Base-by-base conservation (phyloP, 2,797 vertebrate species). In the Basileuterus tristriatus region DNA sequence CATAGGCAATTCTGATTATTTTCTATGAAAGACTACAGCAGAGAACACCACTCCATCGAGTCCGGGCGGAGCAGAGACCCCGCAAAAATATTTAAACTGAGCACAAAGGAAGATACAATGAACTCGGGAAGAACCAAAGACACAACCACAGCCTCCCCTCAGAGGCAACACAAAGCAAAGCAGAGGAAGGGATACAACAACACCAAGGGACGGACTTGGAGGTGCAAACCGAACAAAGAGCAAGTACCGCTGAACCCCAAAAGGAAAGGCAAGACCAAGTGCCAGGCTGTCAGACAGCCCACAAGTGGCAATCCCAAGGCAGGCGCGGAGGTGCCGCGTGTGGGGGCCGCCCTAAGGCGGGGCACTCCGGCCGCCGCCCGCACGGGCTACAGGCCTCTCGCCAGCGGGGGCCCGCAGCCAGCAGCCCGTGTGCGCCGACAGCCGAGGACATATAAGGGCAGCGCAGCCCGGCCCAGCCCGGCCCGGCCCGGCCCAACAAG, bases 181-280 rank as follows among this genome's bases (percentile, higher is more conserved):
- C 62, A 47, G 60, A 80, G 58, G 58, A 60, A 84, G 43, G 58
- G 49, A 72, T n/a, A 82, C 23, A 65, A n/a, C 14, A n/a, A n/a
- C 15, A n/a, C 72, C 17, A 16, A 16, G 36, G 58, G 50, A 53
- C 52, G 34, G 47, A 9, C 76, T 74, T 11, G 52, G 43, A 89
- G 50, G 62, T 60, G 82, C 70, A 26, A 78, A 34, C 36, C 52
- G 55, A 88, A 96, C 94, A 95, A 95, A 95, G 93, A 75, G 34
- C 85, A 71, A 89, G 56, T 29, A 63, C 16, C 4, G 49, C 32
- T 11, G 53, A 65, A 36, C 7, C 68, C 52, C 69, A 8, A 22
- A 16, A 75, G n/a, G 46, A 30, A 17, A 90, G 60, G 27, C 12
- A 10, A 52, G 41, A 41, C 65, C 56, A 43, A 72, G 41, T 2